Base-by-base conservation (phyloP, 2,113 vertebrate genomes). In the Etheostoma cragini region DNA sequence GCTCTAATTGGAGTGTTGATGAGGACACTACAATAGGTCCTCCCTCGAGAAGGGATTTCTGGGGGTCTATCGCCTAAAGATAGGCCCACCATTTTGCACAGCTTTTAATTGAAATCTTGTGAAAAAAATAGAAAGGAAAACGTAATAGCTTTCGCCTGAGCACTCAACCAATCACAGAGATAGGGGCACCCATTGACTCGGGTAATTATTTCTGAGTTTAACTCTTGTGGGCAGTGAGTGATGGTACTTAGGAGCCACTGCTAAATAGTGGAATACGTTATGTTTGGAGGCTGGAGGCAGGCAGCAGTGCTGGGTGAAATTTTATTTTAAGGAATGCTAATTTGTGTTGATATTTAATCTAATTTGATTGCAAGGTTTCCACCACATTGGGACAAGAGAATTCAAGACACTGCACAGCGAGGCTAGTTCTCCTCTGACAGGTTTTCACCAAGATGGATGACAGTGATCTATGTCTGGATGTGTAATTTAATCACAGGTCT, bases 91-190 rank as follows among this genome's bases (percentile, higher is more conserved):
- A 75, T 88, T 90, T 88, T 62, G n/a, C 81, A 82, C 57, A 61
- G 78, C 72, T 88, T 95, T 93, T 94, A 94, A 95, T 95, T 95
- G 91, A 95, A 95, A 94, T 91, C 83, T 69, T 85, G 60, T 42
- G 72, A 84, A 82, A 81, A 81, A 86, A 83, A 87, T n/a, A 61
- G 26, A 81, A 72, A 69, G 70, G 70, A 91, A 94, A 93, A 89
- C 86, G 68, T 93, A 95, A 94, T 94, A 92, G 92, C 88, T 92
- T 94, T 90, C 42, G 83, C 89, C 88, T 83, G 91, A 92, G 92
- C 91, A 93, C 90, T 93, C 92, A 94, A 90, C 91, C 93, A 92
- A 91, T 91, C 86, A 87, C 77, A 83, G 80, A 92, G 93, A 94
- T 92, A 94, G 93, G 67, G 72, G 80, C 80, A 81, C 81, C 84